A percentile compares a stretch with the other conserved stretches of the same genome.
phyloP scores from a whole-genome alignment of 2,113 vertebrate species.

The Cyphomyrus plagiostoma region DNA sequence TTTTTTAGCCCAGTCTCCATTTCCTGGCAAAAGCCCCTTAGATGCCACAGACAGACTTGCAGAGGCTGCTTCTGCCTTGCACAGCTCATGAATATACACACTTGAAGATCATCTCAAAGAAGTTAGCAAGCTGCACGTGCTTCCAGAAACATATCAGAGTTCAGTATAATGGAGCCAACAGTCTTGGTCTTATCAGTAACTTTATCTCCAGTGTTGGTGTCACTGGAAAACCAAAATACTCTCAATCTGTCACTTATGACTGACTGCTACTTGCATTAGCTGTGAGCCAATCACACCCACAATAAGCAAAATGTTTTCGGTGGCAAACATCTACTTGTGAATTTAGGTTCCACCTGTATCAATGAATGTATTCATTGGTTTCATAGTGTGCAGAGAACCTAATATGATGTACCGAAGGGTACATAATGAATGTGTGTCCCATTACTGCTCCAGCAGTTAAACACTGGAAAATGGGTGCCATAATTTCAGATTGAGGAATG shows the following conservation, averaged over 20 bases:
- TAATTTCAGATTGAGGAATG: neutral
- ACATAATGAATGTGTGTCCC: neutral
- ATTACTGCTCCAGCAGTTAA: neutral
- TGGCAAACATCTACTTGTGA: neutral
- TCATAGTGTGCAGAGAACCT: neutral
- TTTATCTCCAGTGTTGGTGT: neutral
- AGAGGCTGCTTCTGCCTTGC: neutral
- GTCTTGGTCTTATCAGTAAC: neutral
- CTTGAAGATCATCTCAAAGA: neutral
- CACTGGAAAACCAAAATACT: neutral
- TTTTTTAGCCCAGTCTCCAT: neutral
- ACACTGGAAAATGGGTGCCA: neutral
- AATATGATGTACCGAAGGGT: neutral
- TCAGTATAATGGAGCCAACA: neutral
- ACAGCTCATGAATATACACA: neutral
- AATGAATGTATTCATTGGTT: neutral
- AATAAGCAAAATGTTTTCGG: neutral
- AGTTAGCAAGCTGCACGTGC: neutral
- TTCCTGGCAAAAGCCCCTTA: neutral
- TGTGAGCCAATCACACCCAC: neutral
- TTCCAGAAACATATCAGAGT: neutral
- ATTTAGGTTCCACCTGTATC: neutral
- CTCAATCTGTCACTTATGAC: neutral
- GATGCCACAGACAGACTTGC: neutral
- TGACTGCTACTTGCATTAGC: neutral